phyloP scores from a whole-genome alignment of 2,113 vertebrate species.

The Penelope pileata region DNA sequence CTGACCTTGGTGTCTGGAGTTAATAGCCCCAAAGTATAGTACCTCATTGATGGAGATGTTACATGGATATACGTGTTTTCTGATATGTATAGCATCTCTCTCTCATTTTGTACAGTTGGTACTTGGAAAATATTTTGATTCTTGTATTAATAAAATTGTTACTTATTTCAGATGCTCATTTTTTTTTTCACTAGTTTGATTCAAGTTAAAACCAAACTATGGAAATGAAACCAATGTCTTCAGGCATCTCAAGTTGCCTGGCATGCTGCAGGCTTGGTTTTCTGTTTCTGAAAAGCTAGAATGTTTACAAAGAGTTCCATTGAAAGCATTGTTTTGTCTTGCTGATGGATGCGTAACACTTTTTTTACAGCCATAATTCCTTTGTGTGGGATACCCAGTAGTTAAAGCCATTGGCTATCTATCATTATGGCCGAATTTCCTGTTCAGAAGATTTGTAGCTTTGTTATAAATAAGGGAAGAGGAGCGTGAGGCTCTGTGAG shows the following conservation, averaged over 20 bases:
- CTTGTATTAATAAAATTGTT: neutral
- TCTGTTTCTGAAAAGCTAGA: neutral
- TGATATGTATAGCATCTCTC: neutral
- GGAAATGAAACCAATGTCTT: neutral
- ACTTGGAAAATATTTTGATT: neutral
- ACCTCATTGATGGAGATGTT: neutral
- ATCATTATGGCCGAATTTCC: slow-evolving; percentile 29
- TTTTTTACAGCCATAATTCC: neutral
- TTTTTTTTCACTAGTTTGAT: neutral
- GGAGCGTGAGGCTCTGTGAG: neutral
- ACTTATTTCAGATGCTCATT: fast-evolving
- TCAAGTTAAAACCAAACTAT: neutral
- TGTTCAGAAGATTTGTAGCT: neutral
- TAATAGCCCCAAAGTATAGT: neutral
- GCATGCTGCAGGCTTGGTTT: neutral
- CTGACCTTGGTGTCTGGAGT: neutral
- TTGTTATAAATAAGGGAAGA: slow-evolving; percentile 27
- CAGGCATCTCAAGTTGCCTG: neutral
- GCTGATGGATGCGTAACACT: neutral
- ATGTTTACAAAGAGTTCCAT: neutral
- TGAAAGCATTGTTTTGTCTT: neutral
- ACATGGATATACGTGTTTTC: fast-evolving
- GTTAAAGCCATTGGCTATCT: neutral
- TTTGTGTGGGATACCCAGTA: neutral
- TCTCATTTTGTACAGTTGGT: neutral